Evolutionary conservation across 2,888 invertebrate species (phyloP).

Genomic region (Nasonovia ribisnigri): DNA sequence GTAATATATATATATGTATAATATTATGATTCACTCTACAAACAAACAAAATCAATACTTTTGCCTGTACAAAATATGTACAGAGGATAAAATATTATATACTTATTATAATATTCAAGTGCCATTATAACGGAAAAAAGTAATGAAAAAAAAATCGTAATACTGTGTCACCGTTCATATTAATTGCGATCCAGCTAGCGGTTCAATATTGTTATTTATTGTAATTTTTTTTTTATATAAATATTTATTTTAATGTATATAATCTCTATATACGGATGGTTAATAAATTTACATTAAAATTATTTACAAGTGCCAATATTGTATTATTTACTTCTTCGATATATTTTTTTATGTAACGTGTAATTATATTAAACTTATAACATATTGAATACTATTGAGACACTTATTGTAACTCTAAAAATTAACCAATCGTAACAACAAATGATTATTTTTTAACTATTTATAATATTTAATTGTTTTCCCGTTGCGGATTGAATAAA

Average conservation of each 20-base stretch:
- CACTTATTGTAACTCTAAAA: conserved; percentile 60
- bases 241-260: conserved; percentile 63
- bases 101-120: conserved; percentile 38
- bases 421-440: conserved; percentile 61
- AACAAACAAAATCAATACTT: not conserved
- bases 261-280: conserved; percentile 46
- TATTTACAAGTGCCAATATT: conserved; percentile 64
- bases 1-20: not conserved
- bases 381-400: conserved; percentile 54
- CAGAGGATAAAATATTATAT: not conserved
- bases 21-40: not conserved
- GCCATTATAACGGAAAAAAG: conserved; percentile 49
- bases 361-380: conserved; percentile 59
- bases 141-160: conserved; percentile 46
- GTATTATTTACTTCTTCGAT: conserved; percentile 58
- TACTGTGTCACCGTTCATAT: conserved; percentile 30
- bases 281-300: conserved; percentile 48
- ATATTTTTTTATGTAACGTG: conserved; percentile 62
- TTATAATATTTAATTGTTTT: conserved; percentile 65
- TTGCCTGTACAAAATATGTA: not conserved
- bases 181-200: conserved; percentile 27
- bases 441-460: conserved; percentile 65
- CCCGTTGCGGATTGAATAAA: conserved; percentile 59
- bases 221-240: conserved; percentile 52
- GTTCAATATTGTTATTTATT: conserved; percentile 62